Conservation (phyloP, 2,888 invertebrate species). For the Harpagoxenus sublaevis region DNA sequence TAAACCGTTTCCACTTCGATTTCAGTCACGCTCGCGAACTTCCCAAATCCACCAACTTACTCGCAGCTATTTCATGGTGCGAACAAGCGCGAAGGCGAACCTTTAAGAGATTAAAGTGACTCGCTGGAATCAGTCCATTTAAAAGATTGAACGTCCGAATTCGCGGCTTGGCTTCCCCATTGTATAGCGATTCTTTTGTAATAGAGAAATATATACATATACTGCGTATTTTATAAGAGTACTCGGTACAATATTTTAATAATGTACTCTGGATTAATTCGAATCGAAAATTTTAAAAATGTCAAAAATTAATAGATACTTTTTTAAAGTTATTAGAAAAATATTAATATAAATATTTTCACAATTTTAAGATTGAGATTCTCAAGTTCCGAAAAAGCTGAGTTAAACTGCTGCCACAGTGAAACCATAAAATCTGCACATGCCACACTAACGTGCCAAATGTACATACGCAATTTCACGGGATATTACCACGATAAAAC, state of each 20-base stretch:
- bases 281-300: background rate
- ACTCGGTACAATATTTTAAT: background rate
- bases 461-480: constrained; percentile 42
- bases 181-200: background rate
- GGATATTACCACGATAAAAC: constrained; percentile 39
- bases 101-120: constrained; percentile 69
- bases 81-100: constrained; percentile 54
- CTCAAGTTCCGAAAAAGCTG: background rate
- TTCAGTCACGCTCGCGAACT: constrained; percentile 72
- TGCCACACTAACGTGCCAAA: constrained; percentile 11
- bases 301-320: background rate
- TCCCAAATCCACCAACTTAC: constrained; percentile 64
- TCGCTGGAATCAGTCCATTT: constrained; percentile 52
- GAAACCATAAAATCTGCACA: background rate
- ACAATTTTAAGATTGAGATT: background rate
- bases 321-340: background rate
- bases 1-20: constrained; percentile 73
- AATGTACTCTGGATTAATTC: background rate
- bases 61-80: constrained; percentile 57
- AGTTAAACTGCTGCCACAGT: background rate
- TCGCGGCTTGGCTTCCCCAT: constrained; percentile 10
- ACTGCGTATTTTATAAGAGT: background rate
- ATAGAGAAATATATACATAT: constrained; percentile 2
- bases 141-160: constrained; percentile 57
- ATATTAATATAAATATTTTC: constrained; percentile 8